Base-by-base conservation (phyloP, 1,140 invertebrate species). In the Sinonovacula constricta region DNA sequence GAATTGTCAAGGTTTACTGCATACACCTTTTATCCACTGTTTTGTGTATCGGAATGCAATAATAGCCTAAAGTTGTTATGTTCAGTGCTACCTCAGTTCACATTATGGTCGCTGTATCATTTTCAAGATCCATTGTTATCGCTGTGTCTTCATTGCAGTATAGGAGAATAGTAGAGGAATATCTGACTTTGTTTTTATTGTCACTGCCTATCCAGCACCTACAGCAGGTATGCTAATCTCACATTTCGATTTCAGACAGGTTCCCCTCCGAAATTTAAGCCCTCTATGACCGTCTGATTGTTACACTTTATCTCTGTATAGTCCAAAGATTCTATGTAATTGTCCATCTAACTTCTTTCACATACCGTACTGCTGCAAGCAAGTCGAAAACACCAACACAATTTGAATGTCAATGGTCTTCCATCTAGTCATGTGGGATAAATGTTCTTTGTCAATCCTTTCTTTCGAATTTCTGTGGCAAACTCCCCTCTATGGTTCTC, bases 161-260 rank as follows among this genome's bases (percentile, higher is more conserved):
- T 51, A 7, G 15, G 60, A 80, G 4, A 80, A 31, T 36, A 80
- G 49, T 22, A 80, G 22, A n/a, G 62, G 78, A 30, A 80, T 80
- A 33, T 80, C 60, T 1, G 78, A 72, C 18, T 80, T 54, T 39
- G 78, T 80, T 15, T 60, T 80, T 1, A 80, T 66, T 4, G n/a
- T 51, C 0, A 79, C 57, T n/a, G n/a, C n/a, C n/a, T n/a, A n/a
- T n/a, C n/a, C n/a, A n/a, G n/a, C n/a, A n/a, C n/a, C n/a, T n/a
- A n/a, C n/a, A n/a, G n/a, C n/a, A n/a, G n/a, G n/a, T n/a, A n/a
- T n/a, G n/a, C n/a, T n/a, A n/a, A n/a, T n/a, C n/a, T n/a, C n/a
- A n/a, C 14, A 5, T 60, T 60, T 60, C 5, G 57, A 60, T 30
- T 5, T 60, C 28, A 60, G 26, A 15, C 66, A 39, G 3, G 45